Conservation (phyloP, 2,113 vertebrate genomes). For the Otis tarda region DNA sequence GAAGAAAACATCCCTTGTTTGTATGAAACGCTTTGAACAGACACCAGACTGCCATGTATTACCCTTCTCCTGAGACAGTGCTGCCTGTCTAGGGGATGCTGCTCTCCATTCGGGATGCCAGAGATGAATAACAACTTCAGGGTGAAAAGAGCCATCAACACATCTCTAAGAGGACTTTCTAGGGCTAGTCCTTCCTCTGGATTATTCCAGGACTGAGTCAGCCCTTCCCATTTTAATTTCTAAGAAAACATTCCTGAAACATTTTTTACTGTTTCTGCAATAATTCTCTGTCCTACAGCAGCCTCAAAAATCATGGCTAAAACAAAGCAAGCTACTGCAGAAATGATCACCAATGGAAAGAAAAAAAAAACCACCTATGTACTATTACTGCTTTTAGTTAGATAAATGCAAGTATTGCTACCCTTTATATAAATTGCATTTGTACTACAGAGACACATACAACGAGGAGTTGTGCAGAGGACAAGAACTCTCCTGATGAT, state of each 20-base stretch:
- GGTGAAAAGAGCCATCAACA: background rate
- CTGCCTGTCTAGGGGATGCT: background rate
- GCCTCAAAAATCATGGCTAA: background rate
- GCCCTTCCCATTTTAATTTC: background rate
- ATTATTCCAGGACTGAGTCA: background rate
- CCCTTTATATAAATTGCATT: background rate
- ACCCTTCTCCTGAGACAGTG: background rate
- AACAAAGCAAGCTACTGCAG: background rate
- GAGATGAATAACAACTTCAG: background rate
- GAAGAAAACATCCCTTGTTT: background rate
- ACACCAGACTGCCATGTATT: background rate
- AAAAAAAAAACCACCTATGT: background rate
- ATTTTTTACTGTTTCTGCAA: background rate
- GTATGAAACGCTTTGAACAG: rapidly evolving
- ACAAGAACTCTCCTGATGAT: background rate
- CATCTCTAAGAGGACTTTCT: background rate
- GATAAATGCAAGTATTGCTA: background rate
- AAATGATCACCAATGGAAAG: background rate
- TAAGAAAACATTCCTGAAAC: background rate
- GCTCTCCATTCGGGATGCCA: background rate
- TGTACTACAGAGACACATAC: background rate
- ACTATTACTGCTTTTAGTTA: background rate
- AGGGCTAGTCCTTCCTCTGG: background rate
- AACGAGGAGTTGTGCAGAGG: background rate
- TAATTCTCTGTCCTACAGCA: background rate